Conservation (phyloP, 2,797 vertebrate species). For the Dendrocincla fuliginosa region DNA sequence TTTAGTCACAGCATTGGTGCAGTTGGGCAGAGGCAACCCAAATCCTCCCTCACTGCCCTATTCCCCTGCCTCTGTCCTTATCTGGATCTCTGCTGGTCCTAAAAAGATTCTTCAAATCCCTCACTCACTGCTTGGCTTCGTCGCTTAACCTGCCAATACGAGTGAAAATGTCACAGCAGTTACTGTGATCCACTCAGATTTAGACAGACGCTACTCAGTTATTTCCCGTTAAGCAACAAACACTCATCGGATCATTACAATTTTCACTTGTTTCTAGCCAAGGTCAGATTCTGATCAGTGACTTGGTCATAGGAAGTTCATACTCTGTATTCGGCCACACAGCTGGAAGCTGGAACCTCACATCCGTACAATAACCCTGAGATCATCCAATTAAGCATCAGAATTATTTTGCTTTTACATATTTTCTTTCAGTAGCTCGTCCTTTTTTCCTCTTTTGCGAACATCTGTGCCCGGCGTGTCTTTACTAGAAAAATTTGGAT, state of each 20-base stretch:
- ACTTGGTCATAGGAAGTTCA: not conserved
- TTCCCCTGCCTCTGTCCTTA: not conserved
- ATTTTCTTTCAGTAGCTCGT: slow-evolving; percentile 24
- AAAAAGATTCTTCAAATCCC: slow-evolving; percentile 7
- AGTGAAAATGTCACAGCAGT: slow-evolving; percentile 19
- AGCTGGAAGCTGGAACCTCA: not conserved
- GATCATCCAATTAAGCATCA: not conserved
- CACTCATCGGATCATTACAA: not conserved
- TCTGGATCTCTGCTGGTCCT: not conserved
- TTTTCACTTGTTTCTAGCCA: not conserved
- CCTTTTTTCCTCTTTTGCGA: not conserved
- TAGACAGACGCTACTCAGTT: not conserved
- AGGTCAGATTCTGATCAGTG: not conserved
- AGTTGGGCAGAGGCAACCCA: not conserved
- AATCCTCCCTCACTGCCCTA: not conserved
- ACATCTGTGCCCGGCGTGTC: not conserved
- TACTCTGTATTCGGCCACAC: not conserved
- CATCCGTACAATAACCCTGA: not conserved
- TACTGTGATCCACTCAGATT: not conserved
- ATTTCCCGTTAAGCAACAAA: not conserved
- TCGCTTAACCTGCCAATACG: slow-evolving; percentile 17
- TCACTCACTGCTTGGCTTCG: not conserved
- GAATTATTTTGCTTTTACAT: slow-evolving; percentile 42
- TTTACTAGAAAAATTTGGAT: slow-evolving; percentile 9
- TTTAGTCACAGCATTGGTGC: not conserved